Evolutionary conservation across 2,113 vertebrate species (phyloP).

Genomic region (Podocnemis expansa): DNA sequence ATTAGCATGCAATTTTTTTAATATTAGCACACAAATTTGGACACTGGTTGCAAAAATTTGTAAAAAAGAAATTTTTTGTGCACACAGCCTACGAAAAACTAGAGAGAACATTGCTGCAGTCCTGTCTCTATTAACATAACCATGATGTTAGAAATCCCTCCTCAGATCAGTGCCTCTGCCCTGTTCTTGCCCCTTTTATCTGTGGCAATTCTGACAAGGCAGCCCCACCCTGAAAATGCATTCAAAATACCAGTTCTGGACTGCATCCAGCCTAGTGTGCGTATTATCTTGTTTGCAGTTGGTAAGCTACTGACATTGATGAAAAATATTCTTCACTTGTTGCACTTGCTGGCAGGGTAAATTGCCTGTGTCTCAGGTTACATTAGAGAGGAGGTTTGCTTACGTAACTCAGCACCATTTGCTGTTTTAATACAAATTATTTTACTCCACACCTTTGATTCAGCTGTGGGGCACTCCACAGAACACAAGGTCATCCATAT

Average conservation of each 20-base stretch:
- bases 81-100: too few relatives aligned
- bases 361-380: background rate
- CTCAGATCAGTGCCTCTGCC: background rate
- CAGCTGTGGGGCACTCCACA: background rate
- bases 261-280: background rate
- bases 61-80: too few relatives aligned
- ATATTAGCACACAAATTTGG: too few relatives aligned
- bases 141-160: background rate
- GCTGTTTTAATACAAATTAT: background rate
- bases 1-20: too few relatives aligned
- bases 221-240: background rate
- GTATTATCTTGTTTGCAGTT: background rate
- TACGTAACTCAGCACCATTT: background rate
- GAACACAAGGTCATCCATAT: background rate
- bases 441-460: background rate
- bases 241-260: background rate
- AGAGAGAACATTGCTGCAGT: too few relatives aligned
- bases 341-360: background rate
- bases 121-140: background rate
- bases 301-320: background rate
- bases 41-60: too few relatives aligned
- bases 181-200: accelerated
- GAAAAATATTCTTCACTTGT: background rate
- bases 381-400: background rate
- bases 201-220: background rate